Evolutionary conservation across 2,888 invertebrate genomes (phyloP).

Genomic region (Diploptera punctata): DNA sequence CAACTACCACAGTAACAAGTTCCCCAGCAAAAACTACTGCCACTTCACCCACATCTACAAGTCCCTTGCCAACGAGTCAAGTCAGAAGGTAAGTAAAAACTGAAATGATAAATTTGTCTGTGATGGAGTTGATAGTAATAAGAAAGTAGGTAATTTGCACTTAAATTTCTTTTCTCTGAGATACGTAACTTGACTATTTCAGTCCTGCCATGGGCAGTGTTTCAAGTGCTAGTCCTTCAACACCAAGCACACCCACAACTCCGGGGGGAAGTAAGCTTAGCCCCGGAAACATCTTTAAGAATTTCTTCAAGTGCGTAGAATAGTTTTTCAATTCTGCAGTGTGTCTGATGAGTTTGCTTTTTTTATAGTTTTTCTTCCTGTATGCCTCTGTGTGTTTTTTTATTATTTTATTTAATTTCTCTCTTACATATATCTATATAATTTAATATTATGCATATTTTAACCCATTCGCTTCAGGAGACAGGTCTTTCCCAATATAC

Average conservation of each 20-base stretch:
- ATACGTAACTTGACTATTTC: conserved; percentile 35
- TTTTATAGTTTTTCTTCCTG: no score
- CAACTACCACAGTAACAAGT: conserved; percentile 47
- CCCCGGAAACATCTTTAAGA: conserved; percentile 91
- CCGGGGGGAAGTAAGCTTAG: conserved; percentile 74
- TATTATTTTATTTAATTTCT: no score
- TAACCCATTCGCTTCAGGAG: no score
- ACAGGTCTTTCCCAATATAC: no score
- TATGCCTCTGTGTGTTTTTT: not conserved
- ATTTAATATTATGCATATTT: no score
- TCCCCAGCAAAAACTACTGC: conserved; percentile 50
- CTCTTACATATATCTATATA: no score
- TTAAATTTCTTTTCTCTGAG: conserved; percentile 19
- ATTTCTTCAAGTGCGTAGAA: conserved; percentile 89
- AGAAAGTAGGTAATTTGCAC: not conserved
- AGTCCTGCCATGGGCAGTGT: conserved; percentile 35
- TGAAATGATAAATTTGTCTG: no score
- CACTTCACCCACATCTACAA: conserved; percentile 50
- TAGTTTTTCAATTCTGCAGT: conserved; percentile 16
- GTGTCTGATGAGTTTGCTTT: not conserved
- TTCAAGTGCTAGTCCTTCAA: conserved; percentile 48
- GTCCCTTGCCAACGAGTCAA: conserved; percentile 55
- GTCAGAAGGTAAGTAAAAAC: conserved; percentile 58
- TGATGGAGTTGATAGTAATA: no score
- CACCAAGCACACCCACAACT: conserved; percentile 66